These are phyloP conservation scores for Leptocoma aspasia DNA, from an alignment of 2,113 vertebrate genomes.

Conservation along the genomic window DNA sequence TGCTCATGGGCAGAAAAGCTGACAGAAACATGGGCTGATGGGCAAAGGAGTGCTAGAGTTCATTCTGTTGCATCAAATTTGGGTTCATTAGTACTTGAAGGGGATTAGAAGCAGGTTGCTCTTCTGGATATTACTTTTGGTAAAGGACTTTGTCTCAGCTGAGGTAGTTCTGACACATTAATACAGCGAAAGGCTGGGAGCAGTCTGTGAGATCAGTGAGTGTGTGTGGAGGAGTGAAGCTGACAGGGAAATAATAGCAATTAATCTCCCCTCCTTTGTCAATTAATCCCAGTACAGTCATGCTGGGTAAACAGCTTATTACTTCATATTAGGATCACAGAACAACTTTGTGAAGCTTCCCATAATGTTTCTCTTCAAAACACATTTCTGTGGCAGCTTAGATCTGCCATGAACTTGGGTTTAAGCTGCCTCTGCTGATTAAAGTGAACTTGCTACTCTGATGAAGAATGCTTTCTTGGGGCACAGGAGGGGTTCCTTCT, in stretches of 20 bases:
- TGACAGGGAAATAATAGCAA: slow-evolving; percentile 68
- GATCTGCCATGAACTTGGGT: slow-evolving; percentile 38
- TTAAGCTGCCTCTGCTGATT: slow-evolving; percentile 38
- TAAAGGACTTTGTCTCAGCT: slow-evolving; percentile 27
- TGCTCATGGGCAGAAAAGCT: slow-evolving; percentile 40
- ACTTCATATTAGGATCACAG: slow-evolving; percentile 72
- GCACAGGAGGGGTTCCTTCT: neutral
- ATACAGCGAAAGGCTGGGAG: neutral
- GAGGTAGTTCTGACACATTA: slow-evolving; percentile 8
- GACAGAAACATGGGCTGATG: slow-evolving; percentile 13
- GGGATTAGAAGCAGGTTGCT: slow-evolving; percentile 46
- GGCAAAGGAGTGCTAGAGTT: slow-evolving; percentile 18
- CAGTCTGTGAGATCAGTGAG: slow-evolving; percentile 45
- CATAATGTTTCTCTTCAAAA: slow-evolving; percentile 57
- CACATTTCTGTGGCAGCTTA: slow-evolving; percentile 50
- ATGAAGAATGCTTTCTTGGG: slow-evolving; percentile 25
- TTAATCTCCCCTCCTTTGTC: slow-evolving; percentile 70
- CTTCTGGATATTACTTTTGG: slow-evolving; percentile 39
- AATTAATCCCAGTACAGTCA: slow-evolving; percentile 67
- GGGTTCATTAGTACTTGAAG: slow-evolving; percentile 38
- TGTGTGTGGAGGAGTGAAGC: slow-evolving; percentile 54
- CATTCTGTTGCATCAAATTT: slow-evolving; percentile 41
- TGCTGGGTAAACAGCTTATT: slow-evolving; percentile 74
- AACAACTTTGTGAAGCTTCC: slow-evolving; percentile 68
- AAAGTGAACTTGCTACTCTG: slow-evolving; percentile 63